Percentiles rank a stretch among this genome's conserved stretches.
Evolutionary conservation across 1,140 invertebrate species (phyloP).

Genomic region (Vanessa atalanta): DNA sequence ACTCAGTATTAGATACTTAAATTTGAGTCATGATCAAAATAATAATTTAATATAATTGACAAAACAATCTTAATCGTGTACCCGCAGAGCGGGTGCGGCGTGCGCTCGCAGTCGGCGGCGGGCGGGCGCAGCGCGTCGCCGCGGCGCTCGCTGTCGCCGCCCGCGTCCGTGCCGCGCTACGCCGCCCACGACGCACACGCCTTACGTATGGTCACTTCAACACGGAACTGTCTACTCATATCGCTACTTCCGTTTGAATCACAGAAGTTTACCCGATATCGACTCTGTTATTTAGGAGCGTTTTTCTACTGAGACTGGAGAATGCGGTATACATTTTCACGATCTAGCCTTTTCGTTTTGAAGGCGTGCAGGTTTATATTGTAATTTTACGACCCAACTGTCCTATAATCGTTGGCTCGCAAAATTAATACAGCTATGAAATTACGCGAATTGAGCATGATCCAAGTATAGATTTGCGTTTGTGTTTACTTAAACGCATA

Average conservation of each 20-base stretch:
- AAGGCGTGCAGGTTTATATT: neutral
- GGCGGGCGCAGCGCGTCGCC: constrained; percentile 86
- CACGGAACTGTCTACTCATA: constrained; percentile 33
- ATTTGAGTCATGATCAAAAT: neutral
- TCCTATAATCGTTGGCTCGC: neutral
- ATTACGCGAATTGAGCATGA: constrained; percentile 22
- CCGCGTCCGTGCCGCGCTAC: constrained; percentile 78
- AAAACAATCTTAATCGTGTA: neutral
- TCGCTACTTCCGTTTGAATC: constrained; percentile 11
- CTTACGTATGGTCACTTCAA: constrained; percentile 17
- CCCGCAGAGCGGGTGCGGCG: constrained; percentile 73
- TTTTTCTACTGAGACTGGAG: neutral
- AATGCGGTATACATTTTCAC: neutral
- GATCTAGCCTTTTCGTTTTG: neutral
- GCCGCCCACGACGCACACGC: constrained; percentile 54
- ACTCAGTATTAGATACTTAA: constrained; percentile 34
- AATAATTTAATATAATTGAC: neutral
- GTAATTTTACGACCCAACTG: constrained; percentile 2
- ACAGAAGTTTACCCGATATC: neutral
- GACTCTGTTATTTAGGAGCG: neutral
- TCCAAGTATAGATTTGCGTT: neutral
- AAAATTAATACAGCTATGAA: neutral
- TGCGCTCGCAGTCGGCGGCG: constrained; percentile 87
- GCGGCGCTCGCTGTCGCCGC: constrained; percentile 87
- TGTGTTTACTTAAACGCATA: neutral